These are phyloP conservation scores for Meda fulgida DNA, from an alignment of 2,797 vertebrate genomes.

Conservation along the genomic window DNA sequence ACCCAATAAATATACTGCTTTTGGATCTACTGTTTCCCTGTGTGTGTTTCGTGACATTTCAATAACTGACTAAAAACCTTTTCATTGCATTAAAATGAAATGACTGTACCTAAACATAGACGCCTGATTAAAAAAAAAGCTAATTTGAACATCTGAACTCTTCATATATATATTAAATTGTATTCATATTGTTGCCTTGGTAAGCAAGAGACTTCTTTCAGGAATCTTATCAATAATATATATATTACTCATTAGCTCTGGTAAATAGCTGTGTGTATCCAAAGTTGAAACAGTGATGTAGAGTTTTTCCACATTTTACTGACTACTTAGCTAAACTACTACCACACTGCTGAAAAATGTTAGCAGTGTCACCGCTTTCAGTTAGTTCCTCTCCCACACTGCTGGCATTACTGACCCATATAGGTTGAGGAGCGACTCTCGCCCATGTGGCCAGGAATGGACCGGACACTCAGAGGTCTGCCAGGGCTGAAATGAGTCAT, in stretches of 20 bases:
- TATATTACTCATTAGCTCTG: not conserved
- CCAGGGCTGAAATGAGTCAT: constrained; percentile 53
- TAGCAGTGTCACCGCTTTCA: not conserved
- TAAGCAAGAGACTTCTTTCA: no score
- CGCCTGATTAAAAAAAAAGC: no score
- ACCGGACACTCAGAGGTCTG: constrained; percentile 6
- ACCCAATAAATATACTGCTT: no score
- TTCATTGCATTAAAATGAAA: no score
- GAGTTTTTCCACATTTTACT: not conserved
- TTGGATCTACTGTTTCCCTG: no score
- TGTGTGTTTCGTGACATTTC: no score
- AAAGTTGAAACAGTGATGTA: not conserved
- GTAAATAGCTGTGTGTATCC: not conserved
- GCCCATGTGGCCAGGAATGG: constrained; percentile 2
- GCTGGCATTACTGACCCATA: not conserved
- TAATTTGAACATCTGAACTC: no score
- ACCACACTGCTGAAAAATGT: not conserved
- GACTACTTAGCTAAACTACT: not conserved
- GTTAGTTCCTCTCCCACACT: not conserved
- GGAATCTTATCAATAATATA: no score
- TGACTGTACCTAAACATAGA: no score
- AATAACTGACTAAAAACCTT: no score
- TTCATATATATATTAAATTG: no score
- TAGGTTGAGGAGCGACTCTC: not conserved
- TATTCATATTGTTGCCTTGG: no score